Evolutionary conservation across 1,140 invertebrate species (phyloP), one percentile per base, ranked within the genome.

Genomic region (Hydropsyche tenuis): DNA sequence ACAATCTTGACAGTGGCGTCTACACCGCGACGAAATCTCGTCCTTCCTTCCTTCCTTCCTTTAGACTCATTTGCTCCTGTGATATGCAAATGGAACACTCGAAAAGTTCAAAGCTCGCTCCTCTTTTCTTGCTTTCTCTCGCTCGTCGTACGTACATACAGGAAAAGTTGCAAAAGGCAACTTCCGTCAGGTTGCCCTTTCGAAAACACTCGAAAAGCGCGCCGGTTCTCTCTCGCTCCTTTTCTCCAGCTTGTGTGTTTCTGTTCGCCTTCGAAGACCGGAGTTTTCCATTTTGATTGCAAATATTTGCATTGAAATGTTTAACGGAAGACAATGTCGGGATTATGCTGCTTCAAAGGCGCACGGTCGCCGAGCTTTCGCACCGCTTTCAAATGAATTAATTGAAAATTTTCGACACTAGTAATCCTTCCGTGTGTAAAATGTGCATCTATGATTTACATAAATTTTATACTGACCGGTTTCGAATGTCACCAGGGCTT

Each of bases 401-500:
- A 53, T 53, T 20, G 48, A 53, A 53, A 53, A 53, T 53, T 53
- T 53, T 20, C n/a, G n/a, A n/a, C n/a, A n/a, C n/a, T n/a, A n/a
- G n/a, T n/a, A n/a, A n/a, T n/a, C n/a, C n/a, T n/a, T n/a, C n/a
- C n/a, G n/a, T n/a, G 42, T 7, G 6, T 60, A 9, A 60, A 60
- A 1, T 22, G 4, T 60, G 3, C 20, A 27, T 9, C 11, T 5
- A 20, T 60, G 37, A 48, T 6, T 48, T 48, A 48, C 2, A 48
- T 4, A 14, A 4, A 14, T 3, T 72, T 80, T 25, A 22, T 23
- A 60, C 86, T 81, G 82, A 93, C 93, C 92, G 85, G 88, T 89
- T 82, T 90, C 87, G 78, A 95, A 94, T 7, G 92, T 94, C 63
- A 89, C 87, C 65, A 94, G 84, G 0, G 93, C 92, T 77, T 95